A percentile compares a stretch with the other conserved stretches of the same genome.
These are phyloP conservation scores for Scolopax rusticola DNA, from an alignment of 2,797 vertebrate species.

Conservation along the genomic window DNA sequence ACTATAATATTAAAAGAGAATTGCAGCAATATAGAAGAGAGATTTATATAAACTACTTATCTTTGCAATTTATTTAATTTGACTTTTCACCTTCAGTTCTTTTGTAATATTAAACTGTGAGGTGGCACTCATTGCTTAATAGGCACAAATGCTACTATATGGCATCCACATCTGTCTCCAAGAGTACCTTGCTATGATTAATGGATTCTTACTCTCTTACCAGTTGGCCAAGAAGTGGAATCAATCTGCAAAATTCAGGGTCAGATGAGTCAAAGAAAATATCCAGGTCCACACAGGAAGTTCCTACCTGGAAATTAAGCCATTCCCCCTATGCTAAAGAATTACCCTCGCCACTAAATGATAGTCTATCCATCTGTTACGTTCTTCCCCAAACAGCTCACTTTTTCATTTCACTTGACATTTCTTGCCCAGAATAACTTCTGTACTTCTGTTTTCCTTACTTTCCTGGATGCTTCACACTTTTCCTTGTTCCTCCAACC, in stretches of 20 bases:
- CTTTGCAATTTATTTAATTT: not conserved
- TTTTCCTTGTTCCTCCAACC: not conserved
- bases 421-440: not conserved
- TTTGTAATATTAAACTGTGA: not conserved
- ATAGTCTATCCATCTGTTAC: not conserved
- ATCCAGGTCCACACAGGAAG: not conserved
- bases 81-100: not conserved
- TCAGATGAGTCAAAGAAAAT: not conserved
- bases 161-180: not conserved
- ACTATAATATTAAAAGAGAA: not conserved
- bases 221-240: not conserved
- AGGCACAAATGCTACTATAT: not conserved
- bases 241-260: not conserved
- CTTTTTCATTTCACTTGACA: not conserved
- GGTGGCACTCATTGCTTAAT: not conserved
- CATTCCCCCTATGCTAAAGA: not conserved
- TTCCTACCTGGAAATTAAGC: not conserved
- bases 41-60: not conserved
- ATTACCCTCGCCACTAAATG: not conserved
- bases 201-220: not conserved
- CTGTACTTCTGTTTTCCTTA: not conserved
- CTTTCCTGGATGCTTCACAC: not conserved
- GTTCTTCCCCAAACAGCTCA: not conserved
- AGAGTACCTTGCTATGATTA: not conserved
- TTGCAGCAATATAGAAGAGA: not conserved